Evolutionary conservation across 1,140 invertebrate species (phyloP).

Genomic region (Penaeus japonicus): DNA sequence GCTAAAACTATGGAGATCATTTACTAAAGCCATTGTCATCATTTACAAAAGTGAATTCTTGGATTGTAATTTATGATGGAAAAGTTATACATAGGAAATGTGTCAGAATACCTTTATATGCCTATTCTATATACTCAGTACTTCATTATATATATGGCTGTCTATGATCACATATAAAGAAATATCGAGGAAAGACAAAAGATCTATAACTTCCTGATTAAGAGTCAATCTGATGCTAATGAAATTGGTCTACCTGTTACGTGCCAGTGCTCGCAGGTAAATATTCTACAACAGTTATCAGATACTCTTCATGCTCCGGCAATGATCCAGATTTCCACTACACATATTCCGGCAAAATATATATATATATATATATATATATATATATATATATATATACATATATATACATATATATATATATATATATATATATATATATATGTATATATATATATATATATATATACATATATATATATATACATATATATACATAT

Average conservation of each 20-base stretch:
- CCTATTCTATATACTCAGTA: too few species aligned
- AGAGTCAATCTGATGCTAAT: too few species aligned
- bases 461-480: too few species aligned
- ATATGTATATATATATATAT: neutral
- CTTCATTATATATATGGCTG: too few species aligned
- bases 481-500: too few species aligned
- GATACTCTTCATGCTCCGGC: neutral
- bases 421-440: slow-evolving; percentile 9
- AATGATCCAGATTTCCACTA: neutral
- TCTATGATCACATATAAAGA: too few species aligned
- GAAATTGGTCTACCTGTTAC: neutral
- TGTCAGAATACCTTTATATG: too few species aligned
- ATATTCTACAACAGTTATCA: neutral
- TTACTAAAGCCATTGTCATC: too few species aligned
- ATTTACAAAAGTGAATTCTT: too few species aligned
- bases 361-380: neutral
- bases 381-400: neutral
- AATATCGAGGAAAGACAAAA: neutral
- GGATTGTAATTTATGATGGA: too few species aligned
- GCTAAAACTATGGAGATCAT: too few species aligned
- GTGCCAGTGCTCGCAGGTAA: neutral
- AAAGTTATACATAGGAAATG: too few species aligned
- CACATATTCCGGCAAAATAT: neutral
- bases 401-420: slow-evolving; percentile 24
- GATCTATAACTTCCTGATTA: neutral